Percentiles rank a stretch among this genome's conserved stretches.
Evolutionary conservation across 1,140 invertebrate genomes (phyloP).

Genomic region (Cotesia chilonis): DNA sequence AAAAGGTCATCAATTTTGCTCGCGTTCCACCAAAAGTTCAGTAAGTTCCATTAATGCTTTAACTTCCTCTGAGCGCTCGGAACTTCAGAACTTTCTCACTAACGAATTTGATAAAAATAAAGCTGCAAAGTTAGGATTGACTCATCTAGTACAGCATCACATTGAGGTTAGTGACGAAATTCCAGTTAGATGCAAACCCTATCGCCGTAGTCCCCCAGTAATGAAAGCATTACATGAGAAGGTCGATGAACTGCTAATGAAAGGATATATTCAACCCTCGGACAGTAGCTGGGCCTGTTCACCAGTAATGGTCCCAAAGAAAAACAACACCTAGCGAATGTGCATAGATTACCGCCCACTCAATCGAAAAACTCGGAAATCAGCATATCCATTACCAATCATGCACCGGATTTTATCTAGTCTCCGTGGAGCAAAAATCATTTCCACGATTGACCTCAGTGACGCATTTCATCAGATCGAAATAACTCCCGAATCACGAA

Average conservation of each 20-base stretch:
- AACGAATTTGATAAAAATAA: too few relatives aligned
- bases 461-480: too few relatives aligned
- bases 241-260: conserved; percentile 24
- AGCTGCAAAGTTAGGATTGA: not conserved
- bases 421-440: too few relatives aligned
- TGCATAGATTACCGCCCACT: conserved; percentile 4
- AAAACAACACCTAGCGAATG: not conserved
- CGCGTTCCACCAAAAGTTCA: too few relatives aligned
- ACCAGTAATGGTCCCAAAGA: conserved; percentile 4
- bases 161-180: conserved; percentile 26
- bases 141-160: conserved; percentile 22
- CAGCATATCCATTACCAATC: conserved; percentile 4
- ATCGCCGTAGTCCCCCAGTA: conserved; percentile 15
- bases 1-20: too few relatives aligned
- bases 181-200: conserved; percentile 22
- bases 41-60: too few relatives aligned
- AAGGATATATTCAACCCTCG: conserved; percentile 25
- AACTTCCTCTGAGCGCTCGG: too few relatives aligned
- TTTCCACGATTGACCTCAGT: too few relatives aligned
- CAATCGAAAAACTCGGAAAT: not conserved
- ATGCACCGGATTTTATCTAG: not conserved
- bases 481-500: too few relatives aligned
- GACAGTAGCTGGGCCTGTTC: conserved; percentile 25
- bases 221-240: conserved; percentile 26
- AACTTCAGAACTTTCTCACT: too few relatives aligned